Base-by-base conservation (phyloP, 2,888 invertebrate genomes). In the Maniola hyperantus region DNA sequence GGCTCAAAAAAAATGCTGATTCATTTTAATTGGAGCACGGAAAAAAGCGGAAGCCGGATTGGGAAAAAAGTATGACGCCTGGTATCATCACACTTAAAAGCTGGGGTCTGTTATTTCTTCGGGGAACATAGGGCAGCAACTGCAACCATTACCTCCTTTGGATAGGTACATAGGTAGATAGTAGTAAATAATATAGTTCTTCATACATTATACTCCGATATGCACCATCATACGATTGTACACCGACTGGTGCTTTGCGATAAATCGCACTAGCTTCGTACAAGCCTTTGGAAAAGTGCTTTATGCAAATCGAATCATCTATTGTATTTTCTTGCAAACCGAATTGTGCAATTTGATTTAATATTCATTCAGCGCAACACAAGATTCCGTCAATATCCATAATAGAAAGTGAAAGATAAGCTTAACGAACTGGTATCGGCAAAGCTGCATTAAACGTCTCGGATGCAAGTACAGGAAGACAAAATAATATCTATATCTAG, bases 381-480 rank as follows among this genome's bases (percentile, higher is more conserved):
- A 51, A 64, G 66, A 71, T 71, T 68, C 68, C 68, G 66, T 71
- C 71, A 71, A 68, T 71, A 71, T 65, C 65, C 68, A 68, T 71
- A 65, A 67, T 71, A 73, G 67, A 68, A 83, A 86, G 85, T 84
- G 80, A 79, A 80, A 83, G 80, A 83, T 83, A 81, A 79, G 77
- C 77, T 80, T 84, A 84, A 86, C 83, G 80, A 85, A 85, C 81
- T 79, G 67, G 81, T 79, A 82, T 81, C 77, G 76, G 74, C 68
- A 73, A 71, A 74, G 74, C 74, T 74, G 73, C 76, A 74, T 72
- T 75, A 76, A 75, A 69, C 66, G 73, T 71, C 70, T 73, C 71
- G 72, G 66, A 76, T 69, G 76, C 76, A 79, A 75, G 73, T 79
- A 79, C 80, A 77, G 79, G 78, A 77, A 79, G 77, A 83, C 81